Evolutionary conservation across 2,888 invertebrate genomes (phyloP).

Genomic region (Synergus umbraculus): DNA sequence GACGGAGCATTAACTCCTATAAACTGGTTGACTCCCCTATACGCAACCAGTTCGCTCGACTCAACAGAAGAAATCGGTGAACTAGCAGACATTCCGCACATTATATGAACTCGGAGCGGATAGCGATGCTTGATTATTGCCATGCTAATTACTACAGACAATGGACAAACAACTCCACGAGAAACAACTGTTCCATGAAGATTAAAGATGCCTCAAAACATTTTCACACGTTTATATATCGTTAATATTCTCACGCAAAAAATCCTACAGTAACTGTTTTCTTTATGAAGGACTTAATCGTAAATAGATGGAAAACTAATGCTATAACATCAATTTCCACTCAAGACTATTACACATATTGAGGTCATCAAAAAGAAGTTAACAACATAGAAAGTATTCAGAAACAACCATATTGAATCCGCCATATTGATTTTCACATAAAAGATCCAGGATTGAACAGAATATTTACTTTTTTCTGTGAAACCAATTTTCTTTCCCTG

Average conservation of each 20-base stretch:
- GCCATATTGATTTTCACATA: no score
- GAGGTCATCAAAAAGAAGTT: no score
- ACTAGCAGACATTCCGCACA: conserved; percentile 18
- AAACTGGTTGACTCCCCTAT: conserved; percentile 36
- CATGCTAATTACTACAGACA: conserved; percentile 18
- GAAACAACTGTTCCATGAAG: conserved; percentile 9
- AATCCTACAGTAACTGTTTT: neutral
- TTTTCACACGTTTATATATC: neutral
- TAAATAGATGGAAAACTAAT: no score
- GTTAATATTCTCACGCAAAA: neutral
- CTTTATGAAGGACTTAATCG: no score
- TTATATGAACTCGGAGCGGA: neutral
- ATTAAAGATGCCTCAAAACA: neutral
- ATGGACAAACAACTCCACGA: conserved; percentile 13
- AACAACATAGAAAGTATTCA: no score
- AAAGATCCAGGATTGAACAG: no score
- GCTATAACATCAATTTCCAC: no score
- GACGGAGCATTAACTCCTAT: conserved; percentile 40
- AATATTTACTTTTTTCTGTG: no score
- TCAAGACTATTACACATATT: no score
- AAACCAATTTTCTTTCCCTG: no score
- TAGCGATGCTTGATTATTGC: conserved; percentile 13
- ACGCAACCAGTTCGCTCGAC: conserved; percentile 8
- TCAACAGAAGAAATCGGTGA: conserved; percentile 24
- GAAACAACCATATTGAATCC: no score